phyloP scores from a whole-genome alignment of 2,113 vertebrate species.

The Tichodroma muraria region DNA sequence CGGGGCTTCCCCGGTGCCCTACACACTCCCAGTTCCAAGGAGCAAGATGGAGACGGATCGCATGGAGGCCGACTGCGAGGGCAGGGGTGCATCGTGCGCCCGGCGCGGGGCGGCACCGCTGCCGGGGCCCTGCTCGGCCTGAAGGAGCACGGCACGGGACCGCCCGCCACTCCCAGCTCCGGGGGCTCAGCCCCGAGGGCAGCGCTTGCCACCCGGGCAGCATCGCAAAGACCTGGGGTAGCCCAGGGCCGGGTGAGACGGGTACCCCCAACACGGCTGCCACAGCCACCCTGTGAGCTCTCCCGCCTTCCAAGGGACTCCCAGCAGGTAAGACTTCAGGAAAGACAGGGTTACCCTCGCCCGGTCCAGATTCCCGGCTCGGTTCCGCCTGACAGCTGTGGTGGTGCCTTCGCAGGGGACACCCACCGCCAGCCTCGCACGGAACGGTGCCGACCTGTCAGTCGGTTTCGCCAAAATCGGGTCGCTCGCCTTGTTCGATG shows the following conservation, averaged over 20 bases:
- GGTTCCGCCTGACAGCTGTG: not conserved
- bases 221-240: not conserved
- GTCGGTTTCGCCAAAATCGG: not conserved
- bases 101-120: accelerated
- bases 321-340: not conserved
- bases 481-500: not conserved
- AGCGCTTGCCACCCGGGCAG: not conserved
- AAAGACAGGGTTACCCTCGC: not conserved
- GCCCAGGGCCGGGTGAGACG: not conserved
- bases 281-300: not conserved
- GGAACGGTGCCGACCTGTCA: not conserved
- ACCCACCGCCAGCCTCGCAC: not conserved
- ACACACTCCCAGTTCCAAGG: not conserved
- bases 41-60: not conserved
- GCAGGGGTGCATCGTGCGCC: not conserved
- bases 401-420: not conserved
- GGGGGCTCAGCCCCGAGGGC: not conserved
- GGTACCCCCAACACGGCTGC: not conserved
- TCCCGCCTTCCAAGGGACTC: not conserved
- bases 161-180: not conserved
- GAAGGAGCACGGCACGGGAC: not conserved
- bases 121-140: not conserved
- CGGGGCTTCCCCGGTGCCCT: not conserved
- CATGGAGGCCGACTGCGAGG: not conserved
- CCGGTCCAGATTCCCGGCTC: not conserved